Evolutionary conservation across 2,888 invertebrate species (phyloP), one percentile per base, ranked within the genome.

Genomic region (Galerucella pusilla): DNA sequence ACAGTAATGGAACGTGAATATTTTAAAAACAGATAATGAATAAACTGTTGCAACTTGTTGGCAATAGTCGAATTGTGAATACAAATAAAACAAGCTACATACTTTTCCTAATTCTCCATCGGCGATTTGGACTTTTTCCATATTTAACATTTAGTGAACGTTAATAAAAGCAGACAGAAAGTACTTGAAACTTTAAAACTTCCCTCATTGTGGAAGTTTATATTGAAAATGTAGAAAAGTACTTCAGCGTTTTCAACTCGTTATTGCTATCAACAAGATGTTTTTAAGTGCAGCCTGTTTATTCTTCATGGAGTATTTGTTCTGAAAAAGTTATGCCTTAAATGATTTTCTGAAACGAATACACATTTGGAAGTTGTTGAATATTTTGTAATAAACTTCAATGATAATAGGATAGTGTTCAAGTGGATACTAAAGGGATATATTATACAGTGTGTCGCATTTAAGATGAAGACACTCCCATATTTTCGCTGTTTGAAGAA

Each of bases 181-280:
- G 60, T 72, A 72, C 72, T 72, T 60, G 63, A 72, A 72, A 72
- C 60, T 72, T 72, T 42, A 9, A 35, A 72, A 72, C 67, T 72
- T 72, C 42, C 12, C 60, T 67, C 66, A 72, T 72, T 67, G 72
- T 67, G 52, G 35, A 72, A 72, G 66, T 72, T 72, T 72, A 66
- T 72, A 72, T 71, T 71, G 71, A 71, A 71, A 71, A 71, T 52
- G 57, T 71, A 65, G 46, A 46, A 65, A 71, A 45, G 69, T 66
- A 71, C 64, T 64, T 28, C 65, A 60, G 28, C 35, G 28, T 35
- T 68, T 42, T 20, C 68, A 52, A 72, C 45, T 72, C 66, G 66
- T 66, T 66, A 66, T 72, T 72, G 59, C 65, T 57, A 71, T 66
- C 59, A 71, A 46, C 71, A 71, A 66, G 66, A 71, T 61, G 54